These are phyloP conservation scores for Drosophila kohkoa DNA, from an alignment of 1,140 invertebrate genomes.

Conservation along the genomic window DNA sequence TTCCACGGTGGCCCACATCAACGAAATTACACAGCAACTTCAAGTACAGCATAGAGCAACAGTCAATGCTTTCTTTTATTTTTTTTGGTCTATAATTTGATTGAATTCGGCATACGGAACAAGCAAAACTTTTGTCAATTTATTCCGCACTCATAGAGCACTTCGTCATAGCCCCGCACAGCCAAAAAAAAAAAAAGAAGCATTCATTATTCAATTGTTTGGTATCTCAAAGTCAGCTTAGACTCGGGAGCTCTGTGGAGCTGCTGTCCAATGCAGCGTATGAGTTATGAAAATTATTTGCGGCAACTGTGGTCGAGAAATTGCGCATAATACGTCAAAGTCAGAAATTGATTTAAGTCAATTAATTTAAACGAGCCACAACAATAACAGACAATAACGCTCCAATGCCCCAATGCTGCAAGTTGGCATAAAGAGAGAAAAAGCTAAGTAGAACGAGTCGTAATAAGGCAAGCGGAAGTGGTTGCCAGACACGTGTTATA, in stretches of 20 bases:
- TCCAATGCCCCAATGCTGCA: background rate
- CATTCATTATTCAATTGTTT: conserved; percentile 23
- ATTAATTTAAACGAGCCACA: conserved; percentile 75
- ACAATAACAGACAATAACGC: conserved; percentile 45
- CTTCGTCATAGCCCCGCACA: conserved; percentile 9
- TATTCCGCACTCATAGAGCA: conserved; percentile 5
- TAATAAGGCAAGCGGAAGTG: conserved; percentile 78
- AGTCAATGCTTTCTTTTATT: background rate
- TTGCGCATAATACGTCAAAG: conserved; percentile 76
- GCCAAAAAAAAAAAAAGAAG: background rate
- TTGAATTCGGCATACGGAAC: background rate
- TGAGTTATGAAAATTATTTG: conserved; percentile 78
- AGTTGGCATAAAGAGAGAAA: conserved; percentile 10
- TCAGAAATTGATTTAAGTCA: conserved; percentile 83
- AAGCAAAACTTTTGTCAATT: conserved; percentile 6
- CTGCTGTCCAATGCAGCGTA: conserved; percentile 46
- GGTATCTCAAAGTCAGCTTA: conserved; percentile 1
- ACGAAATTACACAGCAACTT: background rate
- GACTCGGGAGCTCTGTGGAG: conserved; percentile 1
- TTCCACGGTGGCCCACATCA: background rate
- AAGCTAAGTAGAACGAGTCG: conserved; percentile 34
- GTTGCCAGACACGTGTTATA: conserved; percentile 60
- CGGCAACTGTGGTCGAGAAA: conserved; percentile 61
- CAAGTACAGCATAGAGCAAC: background rate
- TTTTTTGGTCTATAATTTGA: background rate